Evolutionary conservation across 2,113 vertebrate species (phyloP).

Genomic region (Rissa tridactyla): DNA sequence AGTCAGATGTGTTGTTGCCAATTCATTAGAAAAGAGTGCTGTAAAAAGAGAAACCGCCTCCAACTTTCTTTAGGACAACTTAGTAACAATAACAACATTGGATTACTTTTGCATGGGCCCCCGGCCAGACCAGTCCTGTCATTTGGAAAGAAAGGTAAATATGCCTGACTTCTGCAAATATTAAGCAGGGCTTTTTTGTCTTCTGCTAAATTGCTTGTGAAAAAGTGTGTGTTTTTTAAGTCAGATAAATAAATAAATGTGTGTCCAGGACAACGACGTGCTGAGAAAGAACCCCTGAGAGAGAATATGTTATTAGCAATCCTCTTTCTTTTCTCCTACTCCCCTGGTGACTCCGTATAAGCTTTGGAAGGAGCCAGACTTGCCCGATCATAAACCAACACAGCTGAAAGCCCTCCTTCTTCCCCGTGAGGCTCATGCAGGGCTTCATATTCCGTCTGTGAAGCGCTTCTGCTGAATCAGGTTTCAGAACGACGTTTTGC

Average conservation of each 20-base stretch:
- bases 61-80: slow-evolving; percentile 38
- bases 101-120: slow-evolving; percentile 12
- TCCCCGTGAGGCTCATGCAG: not conserved
- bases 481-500: not conserved
- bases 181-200: not conserved
- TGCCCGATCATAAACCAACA: not conserved
- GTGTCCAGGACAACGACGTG: not conserved
- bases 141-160: slow-evolving; percentile 46
- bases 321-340: not conserved
- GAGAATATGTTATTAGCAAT: not conserved
- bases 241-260: slow-evolving; percentile 7
- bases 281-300: not conserved
- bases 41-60: slow-evolving; percentile 13
- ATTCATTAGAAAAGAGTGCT: slow-evolving; percentile 31
- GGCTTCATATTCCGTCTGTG: not conserved
- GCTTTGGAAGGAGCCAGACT: not conserved
- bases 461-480: not conserved
- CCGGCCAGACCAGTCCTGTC: slow-evolving; percentile 5
- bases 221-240: slow-evolving; percentile 17
- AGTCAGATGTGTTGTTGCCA: slow-evolving; percentile 25
- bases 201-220: slow-evolving; percentile 11
- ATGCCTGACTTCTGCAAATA: not conserved
- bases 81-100: slow-evolving; percentile 20
- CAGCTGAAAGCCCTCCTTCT: not conserved
- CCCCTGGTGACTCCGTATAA: not conserved